These are phyloP conservation scores for Lacerta viridis DNA, from an alignment of 2,797 vertebrate species.

Conservation along the genomic window DNA sequence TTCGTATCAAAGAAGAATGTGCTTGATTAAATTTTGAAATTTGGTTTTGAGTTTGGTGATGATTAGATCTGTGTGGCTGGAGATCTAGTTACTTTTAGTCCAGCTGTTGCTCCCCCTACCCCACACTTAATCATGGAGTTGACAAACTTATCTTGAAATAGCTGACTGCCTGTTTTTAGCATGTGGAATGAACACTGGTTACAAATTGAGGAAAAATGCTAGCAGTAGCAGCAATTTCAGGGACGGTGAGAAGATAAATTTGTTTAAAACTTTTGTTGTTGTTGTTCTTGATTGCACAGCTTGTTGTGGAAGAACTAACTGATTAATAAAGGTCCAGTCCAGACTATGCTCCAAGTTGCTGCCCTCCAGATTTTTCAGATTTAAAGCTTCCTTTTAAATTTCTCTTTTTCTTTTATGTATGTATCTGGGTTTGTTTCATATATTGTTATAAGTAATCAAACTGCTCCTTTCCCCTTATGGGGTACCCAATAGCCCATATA, in stretches of 20 bases:
- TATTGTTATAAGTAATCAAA: too few relatives aligned
- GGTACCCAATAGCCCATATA: too few relatives aligned
- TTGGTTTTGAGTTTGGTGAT: not conserved
- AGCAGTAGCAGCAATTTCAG: not conserved
- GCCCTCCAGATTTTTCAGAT: too few relatives aligned
- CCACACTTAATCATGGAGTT: not conserved
- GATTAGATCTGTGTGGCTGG: too few relatives aligned
- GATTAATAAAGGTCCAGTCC: too few relatives aligned
- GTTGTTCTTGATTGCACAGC: not conserved
- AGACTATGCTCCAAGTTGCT: too few relatives aligned
- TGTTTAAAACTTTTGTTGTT: not conserved
- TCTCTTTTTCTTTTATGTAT: too few relatives aligned
- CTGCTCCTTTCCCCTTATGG: too few relatives aligned
- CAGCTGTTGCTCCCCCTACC: not conserved
- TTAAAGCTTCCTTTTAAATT: too few relatives aligned
- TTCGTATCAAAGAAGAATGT: slow-evolving; percentile 60
- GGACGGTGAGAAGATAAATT: not conserved
- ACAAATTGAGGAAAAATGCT: not conserved
- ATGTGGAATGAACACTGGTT: not conserved
- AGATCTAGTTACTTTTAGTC: not conserved
- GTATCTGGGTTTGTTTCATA: too few relatives aligned
- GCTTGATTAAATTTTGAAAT: slow-evolving; percentile 16
- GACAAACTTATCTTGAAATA: not conserved
- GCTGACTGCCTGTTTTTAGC: too few relatives aligned
- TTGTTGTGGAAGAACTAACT: not conserved